phyloP scores from a whole-genome alignment of 2,113 vertebrate genomes.

The Gobio gobio region DNA sequence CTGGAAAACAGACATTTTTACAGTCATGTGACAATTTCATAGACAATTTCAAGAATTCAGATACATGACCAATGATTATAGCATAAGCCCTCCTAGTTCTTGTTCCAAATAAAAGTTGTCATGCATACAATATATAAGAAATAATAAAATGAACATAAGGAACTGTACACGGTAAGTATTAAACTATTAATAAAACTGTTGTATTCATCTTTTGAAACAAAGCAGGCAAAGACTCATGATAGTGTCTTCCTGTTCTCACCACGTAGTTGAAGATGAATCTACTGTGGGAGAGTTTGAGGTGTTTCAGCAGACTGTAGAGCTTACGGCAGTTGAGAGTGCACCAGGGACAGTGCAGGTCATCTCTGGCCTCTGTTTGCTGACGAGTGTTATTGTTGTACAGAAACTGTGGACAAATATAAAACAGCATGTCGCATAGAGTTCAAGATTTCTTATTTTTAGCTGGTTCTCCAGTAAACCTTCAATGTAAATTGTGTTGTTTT shows the following conservation, averaged over 20 bases:
- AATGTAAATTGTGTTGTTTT: neutral
- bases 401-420: slow-evolving; percentile 77
- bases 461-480: neutral
- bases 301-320: slow-evolving; percentile 97
- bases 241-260: slow-evolving; percentile 74
- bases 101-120: no score
- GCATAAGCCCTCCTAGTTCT: no score
- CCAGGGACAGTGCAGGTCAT: slow-evolving; percentile 97
- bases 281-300: slow-evolving; percentile 97
- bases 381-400: slow-evolving; percentile 97
- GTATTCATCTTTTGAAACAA: neutral
- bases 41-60: no score
- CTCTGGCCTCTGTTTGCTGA: slow-evolving; percentile 95
- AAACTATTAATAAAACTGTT: neutral
- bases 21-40: no score
- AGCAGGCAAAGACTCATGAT: neutral
- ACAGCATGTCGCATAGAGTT: neutral
- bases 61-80: no score
- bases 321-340: slow-evolving; percentile 97
- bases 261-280: slow-evolving; percentile 99
- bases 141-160: no score
- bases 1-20: slow-evolving; percentile 66
- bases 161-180: no score
- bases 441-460: slow-evolving; percentile 28
- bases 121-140: no score